Base-by-base conservation (phyloP, 2,888 invertebrate species). In the Drosophila kuntzei region DNA sequence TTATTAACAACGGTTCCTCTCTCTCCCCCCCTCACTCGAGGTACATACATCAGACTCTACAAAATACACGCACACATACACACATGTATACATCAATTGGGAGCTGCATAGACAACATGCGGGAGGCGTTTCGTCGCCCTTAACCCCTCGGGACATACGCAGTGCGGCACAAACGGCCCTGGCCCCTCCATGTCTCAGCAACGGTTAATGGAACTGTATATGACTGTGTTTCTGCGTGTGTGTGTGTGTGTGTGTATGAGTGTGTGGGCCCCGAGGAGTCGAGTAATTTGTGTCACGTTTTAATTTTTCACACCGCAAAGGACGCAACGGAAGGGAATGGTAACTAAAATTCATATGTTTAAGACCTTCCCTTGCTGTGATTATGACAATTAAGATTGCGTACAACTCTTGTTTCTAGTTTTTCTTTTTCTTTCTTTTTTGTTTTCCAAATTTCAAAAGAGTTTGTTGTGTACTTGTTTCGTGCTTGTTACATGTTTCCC, bases 201-300 rank as follows among this genome's bases (percentile, higher is more conserved):
- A 20, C 46, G 59, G 75, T 75, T 86, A 82, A 86, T 82, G 80
- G 70, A 69, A 79, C 44, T 70, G 53, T 39, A 39, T 18, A 29
- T n/a, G 25, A 16, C 5, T 18, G 22, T 29, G n/a, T 44, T 18
- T 37, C 20, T 65, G 37, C 53, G 37, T 66, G 61, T 41, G 47
- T 27, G 32, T 36, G 36, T 60, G 46, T 43, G 46, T 29, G 49
- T 51, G 12, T 44, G 14, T 20, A 12, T 25, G 25, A 44, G 57
- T 29, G 46, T 57, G 54, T 44, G 53, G 37, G 65, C 59, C 63
- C 67, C 54, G 67, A 59, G 61, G 76, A 80, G 68, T 60, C 84
- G 54, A 65, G 84, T 79, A 83, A 83, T 83, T 83, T 83, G 83
- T 87, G 83, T 83, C 87, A 80, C 84, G 71, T 80, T 83, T 83